A percentile compares a stretch with the other conserved stretches of the same genome.
Conservation (phyloP, 2,797 vertebrate species). For the Morus bassanus region DNA sequence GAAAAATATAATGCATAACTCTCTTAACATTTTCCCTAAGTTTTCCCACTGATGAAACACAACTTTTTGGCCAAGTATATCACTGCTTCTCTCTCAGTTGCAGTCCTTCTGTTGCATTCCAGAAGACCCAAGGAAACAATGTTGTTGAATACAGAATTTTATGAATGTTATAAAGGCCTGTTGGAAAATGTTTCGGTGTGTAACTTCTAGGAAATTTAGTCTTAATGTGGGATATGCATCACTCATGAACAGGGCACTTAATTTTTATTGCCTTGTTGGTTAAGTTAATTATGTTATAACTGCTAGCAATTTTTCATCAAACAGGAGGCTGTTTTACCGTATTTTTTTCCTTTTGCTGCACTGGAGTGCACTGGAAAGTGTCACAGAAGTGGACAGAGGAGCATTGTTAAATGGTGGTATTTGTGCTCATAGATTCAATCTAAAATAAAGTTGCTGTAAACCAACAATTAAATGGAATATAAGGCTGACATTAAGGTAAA, state of each 20-base stretch:
- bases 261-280: conserved; percentile 34
- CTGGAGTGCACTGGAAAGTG: background rate
- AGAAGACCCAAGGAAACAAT: background rate
- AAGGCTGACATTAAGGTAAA: background rate
- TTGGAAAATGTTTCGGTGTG: background rate
- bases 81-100: background rate
- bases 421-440: background rate
- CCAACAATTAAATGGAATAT: background rate
- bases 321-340: background rate
- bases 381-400: background rate
- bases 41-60: background rate
- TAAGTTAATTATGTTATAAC: background rate
- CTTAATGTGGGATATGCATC: background rate
- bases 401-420: background rate
- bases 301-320: conserved; percentile 24
- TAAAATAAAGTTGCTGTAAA: background rate
- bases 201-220: background rate
- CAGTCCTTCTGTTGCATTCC: background rate
- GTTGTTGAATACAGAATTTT: background rate
- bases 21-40: background rate
- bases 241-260: background rate
- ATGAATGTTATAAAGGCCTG: background rate
- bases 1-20: background rate
- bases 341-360: background rate
- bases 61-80: background rate